phyloP scores from a whole-genome alignment of 2,113 vertebrate genomes.

The Brevimyrus niger region DNA sequence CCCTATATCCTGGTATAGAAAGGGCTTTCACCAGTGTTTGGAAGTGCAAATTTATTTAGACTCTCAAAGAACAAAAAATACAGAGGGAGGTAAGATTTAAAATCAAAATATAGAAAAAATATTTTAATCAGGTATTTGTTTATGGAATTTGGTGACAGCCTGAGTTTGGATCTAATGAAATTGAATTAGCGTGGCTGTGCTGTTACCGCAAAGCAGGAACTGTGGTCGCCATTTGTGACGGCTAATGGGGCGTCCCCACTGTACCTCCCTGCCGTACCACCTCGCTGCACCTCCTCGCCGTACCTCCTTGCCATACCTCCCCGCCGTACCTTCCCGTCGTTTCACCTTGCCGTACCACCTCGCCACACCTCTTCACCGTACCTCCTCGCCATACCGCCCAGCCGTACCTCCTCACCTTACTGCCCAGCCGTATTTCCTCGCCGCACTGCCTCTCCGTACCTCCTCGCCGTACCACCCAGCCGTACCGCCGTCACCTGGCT shows the following conservation, averaged over 20 bases:
- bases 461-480: neutral
- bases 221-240: neutral
- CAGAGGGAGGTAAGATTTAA: too few relatives aligned
- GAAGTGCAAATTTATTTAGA: conserved; percentile 23
- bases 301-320: fast-evolving
- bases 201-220: neutral
- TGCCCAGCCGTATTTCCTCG: too few relatives aligned
- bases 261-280: fast-evolving
- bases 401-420: fast-evolving
- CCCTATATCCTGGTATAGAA: conserved; percentile 16
- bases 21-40: conserved; percentile 14
- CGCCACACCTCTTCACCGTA: fast-evolving
- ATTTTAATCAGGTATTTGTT: conserved; percentile 12
- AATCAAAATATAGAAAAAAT: neutral
- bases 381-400: neutral
- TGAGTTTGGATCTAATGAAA: conserved; percentile 7
- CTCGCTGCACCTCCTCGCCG: fast-evolving
- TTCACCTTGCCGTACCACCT: fast-evolving
- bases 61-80: conserved; percentile 8
- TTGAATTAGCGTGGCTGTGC: neutral
- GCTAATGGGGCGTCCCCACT: neutral
- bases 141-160: neutral
- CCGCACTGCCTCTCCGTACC: fast-evolving
- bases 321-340: fast-evolving
- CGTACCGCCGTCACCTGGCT: neutral